Percentiles rank a stretch among this genome's conserved stretches.
These are phyloP conservation scores for Craseonycteris thonglongyai DNA, from an alignment of 2,113 vertebrate genomes.

Conservation along the genomic window DNA sequence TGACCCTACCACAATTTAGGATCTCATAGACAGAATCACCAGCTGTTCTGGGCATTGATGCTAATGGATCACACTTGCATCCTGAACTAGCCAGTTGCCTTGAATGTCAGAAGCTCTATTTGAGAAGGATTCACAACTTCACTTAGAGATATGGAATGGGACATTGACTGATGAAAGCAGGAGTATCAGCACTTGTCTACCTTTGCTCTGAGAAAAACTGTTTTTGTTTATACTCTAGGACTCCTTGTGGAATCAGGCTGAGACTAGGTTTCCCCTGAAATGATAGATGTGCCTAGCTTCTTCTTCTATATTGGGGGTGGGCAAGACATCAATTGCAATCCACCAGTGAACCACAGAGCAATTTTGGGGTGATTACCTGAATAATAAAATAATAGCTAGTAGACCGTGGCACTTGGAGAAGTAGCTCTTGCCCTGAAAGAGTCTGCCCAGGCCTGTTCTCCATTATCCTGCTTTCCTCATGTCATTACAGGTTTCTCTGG, in stretches of 20 bases:
- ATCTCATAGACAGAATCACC: background rate
- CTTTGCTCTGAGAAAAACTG: background rate
- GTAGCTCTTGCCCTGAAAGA: no score
- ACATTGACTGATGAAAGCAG: background rate
- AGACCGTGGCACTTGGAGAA: no score
- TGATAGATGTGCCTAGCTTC: background rate
- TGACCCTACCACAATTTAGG: background rate
- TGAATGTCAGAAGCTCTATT: background rate
- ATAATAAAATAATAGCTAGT: no score
- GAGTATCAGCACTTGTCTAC: background rate
- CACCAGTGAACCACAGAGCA: no score
- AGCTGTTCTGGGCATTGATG: background rate
- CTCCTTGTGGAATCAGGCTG: background rate
- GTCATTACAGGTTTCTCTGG: background rate
- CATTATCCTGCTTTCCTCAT: background rate
- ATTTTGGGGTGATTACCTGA: no score
- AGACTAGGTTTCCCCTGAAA: background rate
- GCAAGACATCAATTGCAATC: no score
- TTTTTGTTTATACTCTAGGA: background rate
- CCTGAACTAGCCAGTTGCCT: background rate
- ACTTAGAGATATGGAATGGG: background rate
- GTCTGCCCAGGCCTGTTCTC: no score
- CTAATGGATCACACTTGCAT: background rate
- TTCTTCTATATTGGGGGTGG: no score
- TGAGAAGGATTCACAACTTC: background rate